phyloP scores from a whole-genome alignment of 2,888 invertebrate genomes.

The Lithophane ornitopus region DNA sequence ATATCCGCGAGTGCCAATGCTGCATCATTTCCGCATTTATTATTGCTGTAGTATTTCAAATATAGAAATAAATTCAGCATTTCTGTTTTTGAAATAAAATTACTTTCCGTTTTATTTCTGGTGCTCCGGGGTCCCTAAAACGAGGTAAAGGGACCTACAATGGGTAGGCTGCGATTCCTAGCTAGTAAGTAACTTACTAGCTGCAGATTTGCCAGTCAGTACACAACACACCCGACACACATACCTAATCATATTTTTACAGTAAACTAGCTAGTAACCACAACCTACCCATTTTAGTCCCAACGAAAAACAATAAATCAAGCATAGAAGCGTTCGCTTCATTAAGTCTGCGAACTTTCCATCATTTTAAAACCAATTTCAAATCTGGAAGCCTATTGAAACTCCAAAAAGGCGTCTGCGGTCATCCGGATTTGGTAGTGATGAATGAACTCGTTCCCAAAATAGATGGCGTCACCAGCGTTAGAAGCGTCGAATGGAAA shows the following conservation, averaged over 20 bases:
- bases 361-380: conserved; percentile 31
- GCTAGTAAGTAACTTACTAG: neutral
- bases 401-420: conserved; percentile 62
- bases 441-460: conserved; percentile 64
- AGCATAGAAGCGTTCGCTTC: neutral
- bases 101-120: neutral
- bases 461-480: conserved; percentile 57
- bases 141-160: neutral
- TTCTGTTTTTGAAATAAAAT: neutral
- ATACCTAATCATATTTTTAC: neutral
- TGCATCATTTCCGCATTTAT: conserved; percentile 34
- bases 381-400: conserved; percentile 28
- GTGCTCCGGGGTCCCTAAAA: neutral
- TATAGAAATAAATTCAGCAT: neutral
- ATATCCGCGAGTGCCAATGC: conserved; percentile 31
- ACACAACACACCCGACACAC: neutral
- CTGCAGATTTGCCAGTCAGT: too few relatives aligned
- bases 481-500: conserved; percentile 67
- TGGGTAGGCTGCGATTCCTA: neutral
- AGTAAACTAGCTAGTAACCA: neutral
- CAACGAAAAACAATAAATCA: conserved; percentile 6
- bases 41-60: conserved; percentile 14
- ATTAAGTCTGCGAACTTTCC: neutral
- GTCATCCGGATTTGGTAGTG: conserved; percentile 58
- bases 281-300: too few relatives aligned